Evolutionary conservation across 2,888 invertebrate species (phyloP), one percentile per base, ranked within the genome.

Genomic region (Pristionchus arcanus): DNA sequence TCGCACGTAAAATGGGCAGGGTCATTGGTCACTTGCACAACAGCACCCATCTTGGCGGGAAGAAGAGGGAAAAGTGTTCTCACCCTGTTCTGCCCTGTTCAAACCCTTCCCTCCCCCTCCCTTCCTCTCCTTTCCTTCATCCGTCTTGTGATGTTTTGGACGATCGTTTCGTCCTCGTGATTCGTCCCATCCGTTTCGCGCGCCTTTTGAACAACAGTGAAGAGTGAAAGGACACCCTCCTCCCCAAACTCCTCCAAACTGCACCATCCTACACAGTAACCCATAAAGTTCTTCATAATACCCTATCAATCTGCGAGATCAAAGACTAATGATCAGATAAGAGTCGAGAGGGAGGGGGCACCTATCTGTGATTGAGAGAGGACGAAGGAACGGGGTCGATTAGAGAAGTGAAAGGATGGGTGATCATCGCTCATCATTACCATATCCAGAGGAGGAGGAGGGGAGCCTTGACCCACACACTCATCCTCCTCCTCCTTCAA

Each of bases 371-470:
- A 83, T 34, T 34, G 28, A n/a, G 83, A 53, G 25, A 16, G 81
- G 19, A 37, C 25, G 81, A 49, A 5, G 0, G 83, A 83, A 55
- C 83, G 83, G 31, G 83, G 55, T 49, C 49, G 53, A 83, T 49
- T 31, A 83, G 55, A 21, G 83, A 31, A 74, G 28, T 1, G 83
- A 19, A 49, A 83, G 53, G 55, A 37, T 1, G 19, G 74, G 31
- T 74, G 74, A 74, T 74, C 74, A 74, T 74, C 37, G 28, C 34
- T 74, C 74, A 74, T 74, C 74, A 74, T 74, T 74, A 74, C 74
- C 74, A 74, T 74, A 74, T 37, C 31, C 0, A 28, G 66, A 66
- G n/a, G 28, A 63, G 53, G 63, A 11, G 63, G 21, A 9, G 28
- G 37, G 9, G 37, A 74, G 37, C 74, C 74, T 74, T 74, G 74